A percentile compares a stretch with the other conserved stretches of the same genome.
Conservation (phyloP, 2,113 vertebrate genomes). For the Chionodraco myersi region DNA sequence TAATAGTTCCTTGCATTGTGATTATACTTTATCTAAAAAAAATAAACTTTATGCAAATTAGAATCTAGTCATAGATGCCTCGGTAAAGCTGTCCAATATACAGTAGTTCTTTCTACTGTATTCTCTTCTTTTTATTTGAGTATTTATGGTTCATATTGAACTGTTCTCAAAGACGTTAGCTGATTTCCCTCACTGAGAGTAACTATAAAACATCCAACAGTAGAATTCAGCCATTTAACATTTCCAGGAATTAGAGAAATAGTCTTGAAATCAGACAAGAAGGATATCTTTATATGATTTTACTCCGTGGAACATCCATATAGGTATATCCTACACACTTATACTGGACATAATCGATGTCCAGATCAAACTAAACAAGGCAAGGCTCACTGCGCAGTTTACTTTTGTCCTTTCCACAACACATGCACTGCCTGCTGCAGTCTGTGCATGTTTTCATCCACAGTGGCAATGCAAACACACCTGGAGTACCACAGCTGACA, state of each 20-base stretch:
- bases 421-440: background rate
- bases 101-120: background rate
- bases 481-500: constrained; percentile 62
- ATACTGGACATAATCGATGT: background rate
- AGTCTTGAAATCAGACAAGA: background rate
- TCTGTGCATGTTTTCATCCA: constrained; percentile 19
- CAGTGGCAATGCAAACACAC: constrained; percentile 75
- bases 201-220: background rate
- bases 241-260: constrained; percentile 11
- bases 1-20: background rate
- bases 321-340: background rate
- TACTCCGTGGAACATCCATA: constrained; percentile 28
- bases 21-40: background rate
- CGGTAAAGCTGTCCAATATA: background rate
- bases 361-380: constrained; percentile 1
- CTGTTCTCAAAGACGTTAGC: background rate
- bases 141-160: background rate
- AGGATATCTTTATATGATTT: constrained; percentile 6
- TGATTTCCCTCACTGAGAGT: background rate
- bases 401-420: constrained; percentile 43
- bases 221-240: constrained; percentile 29
- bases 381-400: background rate
- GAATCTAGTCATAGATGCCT: background rate
- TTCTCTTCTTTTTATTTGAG: background rate
- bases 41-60: background rate